A percentile compares a stretch with the other conserved stretches of the same genome.
These are phyloP conservation scores for Drosophila austrosaltans DNA, from an alignment of 2,888 invertebrate species.

Conservation along the genomic window DNA sequence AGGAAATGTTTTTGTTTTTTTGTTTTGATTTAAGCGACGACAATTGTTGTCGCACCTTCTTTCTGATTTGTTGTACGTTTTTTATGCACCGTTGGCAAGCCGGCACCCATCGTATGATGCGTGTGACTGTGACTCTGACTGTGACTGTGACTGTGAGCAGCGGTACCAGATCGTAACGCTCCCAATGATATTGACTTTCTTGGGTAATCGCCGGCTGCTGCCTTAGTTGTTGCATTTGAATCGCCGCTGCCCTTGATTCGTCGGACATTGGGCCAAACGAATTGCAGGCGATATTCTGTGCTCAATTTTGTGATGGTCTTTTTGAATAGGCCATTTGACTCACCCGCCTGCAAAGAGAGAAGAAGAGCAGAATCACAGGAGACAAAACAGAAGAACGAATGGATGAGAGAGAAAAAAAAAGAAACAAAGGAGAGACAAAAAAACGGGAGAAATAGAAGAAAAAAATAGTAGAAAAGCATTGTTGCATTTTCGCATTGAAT, in stretches of 20 bases:
- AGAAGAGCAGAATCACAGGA: constrained; percentile 72
- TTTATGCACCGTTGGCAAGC: constrained; percentile 87
- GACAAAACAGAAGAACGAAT: constrained; percentile 43
- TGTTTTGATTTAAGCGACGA: constrained; percentile 79
- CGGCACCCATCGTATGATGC: constrained; percentile 79
- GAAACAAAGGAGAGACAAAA: constrained; percentile 30
- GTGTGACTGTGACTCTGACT: constrained; percentile 59
- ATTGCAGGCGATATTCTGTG: constrained; percentile 95
- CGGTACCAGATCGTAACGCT: constrained; percentile 88
- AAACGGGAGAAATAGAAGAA: constrained; percentile 35
- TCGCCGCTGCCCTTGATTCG: constrained; percentile 84
- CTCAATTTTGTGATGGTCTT: constrained; percentile 90
- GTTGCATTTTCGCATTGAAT: constrained; percentile 59
- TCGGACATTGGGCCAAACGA: constrained; percentile 91
- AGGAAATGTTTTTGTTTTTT: constrained; percentile 52
- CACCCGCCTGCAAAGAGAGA: constrained; percentile 85
- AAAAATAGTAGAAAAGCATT: constrained; percentile 45
- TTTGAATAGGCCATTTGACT: constrained; percentile 88
- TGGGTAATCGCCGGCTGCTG: constrained; percentile 84
- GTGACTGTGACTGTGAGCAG: constrained; percentile 46
- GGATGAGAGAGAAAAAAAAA: constrained; percentile 36
- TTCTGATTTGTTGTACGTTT: constrained; percentile 86
- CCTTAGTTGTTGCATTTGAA: constrained; percentile 60
- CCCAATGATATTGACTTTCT: constrained; percentile 95
- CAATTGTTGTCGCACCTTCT: constrained; percentile 84